Conservation (phyloP, 2,797 vertebrate genomes). For the Leucoraja ocellata region DNA sequence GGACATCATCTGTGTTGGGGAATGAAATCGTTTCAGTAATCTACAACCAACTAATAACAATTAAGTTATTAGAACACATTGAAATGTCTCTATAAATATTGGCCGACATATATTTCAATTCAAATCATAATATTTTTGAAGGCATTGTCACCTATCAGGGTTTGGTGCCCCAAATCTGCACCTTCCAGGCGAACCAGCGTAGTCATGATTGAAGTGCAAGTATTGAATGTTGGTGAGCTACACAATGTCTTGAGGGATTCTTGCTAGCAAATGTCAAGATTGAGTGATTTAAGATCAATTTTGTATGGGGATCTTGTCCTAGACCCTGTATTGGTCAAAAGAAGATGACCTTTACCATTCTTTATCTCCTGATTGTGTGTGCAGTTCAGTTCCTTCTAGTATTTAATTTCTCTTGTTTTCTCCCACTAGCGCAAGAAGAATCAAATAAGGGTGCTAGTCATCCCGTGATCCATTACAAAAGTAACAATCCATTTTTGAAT, state of each 20-base stretch:
- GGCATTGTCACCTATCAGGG: no score
- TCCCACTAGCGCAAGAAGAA: background rate
- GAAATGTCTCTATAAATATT: background rate
- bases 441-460: background rate
- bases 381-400: background rate
- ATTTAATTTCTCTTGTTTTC: background rate
- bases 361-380: background rate
- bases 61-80: background rate
- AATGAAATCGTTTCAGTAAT: background rate
- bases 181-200: background rate
- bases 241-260: no score
- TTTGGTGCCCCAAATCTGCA: background rate
- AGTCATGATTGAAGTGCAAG: background rate
- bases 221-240: background rate
- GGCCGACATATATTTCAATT: background rate
- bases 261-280: background rate
- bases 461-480: background rate
- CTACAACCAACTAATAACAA: background rate
- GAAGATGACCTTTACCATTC: background rate
- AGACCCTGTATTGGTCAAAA: background rate
- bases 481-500: constrained; percentile 7
- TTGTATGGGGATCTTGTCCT: background rate
- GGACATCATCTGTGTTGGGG: background rate
- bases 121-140: background rate
- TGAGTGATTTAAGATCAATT: background rate